phyloP scores from a whole-genome alignment of 2,113 vertebrate species.

The Camelus dromedarius region DNA sequence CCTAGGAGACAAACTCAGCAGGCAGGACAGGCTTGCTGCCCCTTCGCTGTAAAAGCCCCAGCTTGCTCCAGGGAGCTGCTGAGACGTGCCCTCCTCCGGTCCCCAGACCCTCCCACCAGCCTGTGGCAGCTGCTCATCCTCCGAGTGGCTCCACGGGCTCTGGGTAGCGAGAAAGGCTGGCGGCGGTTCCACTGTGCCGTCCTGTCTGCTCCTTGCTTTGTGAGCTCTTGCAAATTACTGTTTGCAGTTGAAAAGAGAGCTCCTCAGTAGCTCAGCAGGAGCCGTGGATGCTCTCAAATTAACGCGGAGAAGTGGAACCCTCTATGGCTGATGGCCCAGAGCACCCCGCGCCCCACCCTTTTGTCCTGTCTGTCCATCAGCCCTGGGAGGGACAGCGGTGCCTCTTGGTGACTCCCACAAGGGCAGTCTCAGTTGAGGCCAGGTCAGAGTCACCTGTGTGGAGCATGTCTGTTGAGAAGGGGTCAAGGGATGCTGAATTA shows the following conservation, averaged over 20 bases:
- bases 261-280: constrained; percentile 41
- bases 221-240: constrained; percentile 40
- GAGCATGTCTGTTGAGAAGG: neutral
- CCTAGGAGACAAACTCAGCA: neutral
- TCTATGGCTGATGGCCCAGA: neutral
- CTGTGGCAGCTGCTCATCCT: neutral
- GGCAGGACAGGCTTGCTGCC: accelerated
- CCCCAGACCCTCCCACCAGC: neutral
- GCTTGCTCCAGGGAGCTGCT: neutral
- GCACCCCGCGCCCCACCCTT: neutral
- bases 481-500: neutral
- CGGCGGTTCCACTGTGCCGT: neutral
- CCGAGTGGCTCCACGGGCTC: neutral
- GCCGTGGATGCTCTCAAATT: neutral
- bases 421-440: neutral
- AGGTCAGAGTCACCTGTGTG: neutral
- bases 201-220: neutral
- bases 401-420: neutral
- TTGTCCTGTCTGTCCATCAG: neutral
- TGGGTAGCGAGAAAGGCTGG: neutral
- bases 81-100: neutral
- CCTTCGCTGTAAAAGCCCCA: neutral
- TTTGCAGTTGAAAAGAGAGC: constrained; percentile 55
- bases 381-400: neutral
- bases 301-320: neutral